These are phyloP conservation scores for Oncorhynchus nerka DNA, from an alignment of 2,113 vertebrate genomes.

Conservation along the genomic window DNA sequence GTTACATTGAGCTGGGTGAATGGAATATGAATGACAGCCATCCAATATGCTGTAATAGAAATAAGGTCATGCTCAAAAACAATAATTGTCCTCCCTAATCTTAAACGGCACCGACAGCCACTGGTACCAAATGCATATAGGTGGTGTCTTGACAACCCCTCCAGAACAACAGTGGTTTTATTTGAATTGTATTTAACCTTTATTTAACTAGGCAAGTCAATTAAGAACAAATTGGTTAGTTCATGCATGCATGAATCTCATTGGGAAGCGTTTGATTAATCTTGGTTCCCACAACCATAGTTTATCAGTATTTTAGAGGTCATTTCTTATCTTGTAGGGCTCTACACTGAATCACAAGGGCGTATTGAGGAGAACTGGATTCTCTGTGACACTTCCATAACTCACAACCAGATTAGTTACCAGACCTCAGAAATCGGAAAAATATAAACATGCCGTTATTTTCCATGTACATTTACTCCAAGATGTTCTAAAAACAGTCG, in stretches of 20 bases:
- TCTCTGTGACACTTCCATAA: constrained; percentile 38
- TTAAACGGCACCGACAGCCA: too few relatives aligned
- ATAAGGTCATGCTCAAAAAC: too few relatives aligned
- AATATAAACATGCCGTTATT: too few relatives aligned
- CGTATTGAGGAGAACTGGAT: constrained; percentile 40
- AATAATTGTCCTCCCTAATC: too few relatives aligned
- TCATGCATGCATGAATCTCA: neutral
- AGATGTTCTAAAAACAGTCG: too few relatives aligned
- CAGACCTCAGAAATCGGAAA: neutral
- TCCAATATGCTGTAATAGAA: too few relatives aligned
- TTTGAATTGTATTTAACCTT: too few relatives aligned
- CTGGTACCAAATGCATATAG: neutral
- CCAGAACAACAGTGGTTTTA: neutral
- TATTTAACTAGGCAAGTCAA: too few relatives aligned
- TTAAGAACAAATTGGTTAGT: too few relatives aligned
- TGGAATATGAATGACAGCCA: too few relatives aligned
- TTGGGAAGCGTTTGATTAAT: constrained; percentile 38
- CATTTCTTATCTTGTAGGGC: constrained; percentile 59
- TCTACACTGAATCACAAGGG: constrained; percentile 40
- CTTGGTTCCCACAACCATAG: constrained; percentile 23
- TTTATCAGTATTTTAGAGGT: constrained; percentile 56
- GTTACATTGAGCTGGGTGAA: too few relatives aligned
- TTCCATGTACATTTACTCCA: too few relatives aligned
- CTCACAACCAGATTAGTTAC: constrained; percentile 26
- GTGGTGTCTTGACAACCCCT: neutral